These are phyloP conservation scores for Luscinia megarhynchos DNA, from an alignment of 2,797 vertebrate species.

Conservation along the genomic window DNA sequence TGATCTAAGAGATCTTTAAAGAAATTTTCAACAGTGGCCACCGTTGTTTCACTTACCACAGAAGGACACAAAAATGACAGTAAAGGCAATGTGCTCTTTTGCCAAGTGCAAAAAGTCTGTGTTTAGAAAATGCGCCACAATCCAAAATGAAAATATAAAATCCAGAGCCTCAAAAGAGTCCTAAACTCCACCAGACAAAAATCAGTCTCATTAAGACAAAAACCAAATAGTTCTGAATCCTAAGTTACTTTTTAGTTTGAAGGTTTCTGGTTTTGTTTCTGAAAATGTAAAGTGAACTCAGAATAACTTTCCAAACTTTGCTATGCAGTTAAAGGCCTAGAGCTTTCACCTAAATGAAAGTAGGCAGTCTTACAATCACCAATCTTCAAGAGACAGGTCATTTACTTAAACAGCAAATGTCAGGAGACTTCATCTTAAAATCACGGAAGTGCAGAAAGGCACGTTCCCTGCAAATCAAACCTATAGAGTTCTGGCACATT, in stretches of 20 bases:
- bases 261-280: neutral
- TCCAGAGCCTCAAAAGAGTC: neutral
- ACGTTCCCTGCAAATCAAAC: slow-evolving; percentile 50
- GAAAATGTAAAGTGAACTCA: neutral
- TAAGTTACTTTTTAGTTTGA: neutral
- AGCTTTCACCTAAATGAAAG: slow-evolving; percentile 34
- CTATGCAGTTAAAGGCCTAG: neutral
- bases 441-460: slow-evolving; percentile 13
- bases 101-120: neutral
- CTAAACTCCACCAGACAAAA: neutral
- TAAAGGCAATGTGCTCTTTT: neutral
- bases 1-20: neutral
- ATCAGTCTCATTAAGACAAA: neutral
- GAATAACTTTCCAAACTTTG: slow-evolving; percentile 31
- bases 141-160: neutral
- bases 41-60: neutral
- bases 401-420: slow-evolving; percentile 54
- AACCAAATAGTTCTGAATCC: fast-evolving
- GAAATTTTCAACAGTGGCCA: neutral
- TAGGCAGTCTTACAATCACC: slow-evolving; percentile 42
- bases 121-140: neutral
- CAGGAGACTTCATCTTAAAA: slow-evolving; percentile 53
- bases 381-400: neutral
- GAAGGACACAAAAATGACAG: neutral
- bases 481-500: slow-evolving; percentile 18